These are phyloP conservation scores for Larimichthys polyactis DNA, from an alignment of 2,113 vertebrate genomes.

Conservation along the genomic window DNA sequence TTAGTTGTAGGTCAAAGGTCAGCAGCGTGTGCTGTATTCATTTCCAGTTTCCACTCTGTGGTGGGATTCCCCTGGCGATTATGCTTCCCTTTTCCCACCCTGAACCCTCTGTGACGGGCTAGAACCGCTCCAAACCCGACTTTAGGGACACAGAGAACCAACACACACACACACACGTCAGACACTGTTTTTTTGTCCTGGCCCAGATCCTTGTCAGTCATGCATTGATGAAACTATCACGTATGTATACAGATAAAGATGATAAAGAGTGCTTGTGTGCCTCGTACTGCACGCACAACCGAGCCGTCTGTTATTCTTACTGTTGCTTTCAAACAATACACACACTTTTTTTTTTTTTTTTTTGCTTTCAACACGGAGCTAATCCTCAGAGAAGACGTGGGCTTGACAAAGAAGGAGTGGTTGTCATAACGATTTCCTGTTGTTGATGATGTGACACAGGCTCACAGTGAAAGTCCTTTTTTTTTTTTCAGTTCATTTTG, in stretches of 20 bases:
- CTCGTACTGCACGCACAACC: constrained; percentile 5
- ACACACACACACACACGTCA: background rate
- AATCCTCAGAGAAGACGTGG: constrained; percentile 16
- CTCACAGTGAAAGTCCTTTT: background rate
- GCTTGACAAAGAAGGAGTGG: constrained; percentile 22
- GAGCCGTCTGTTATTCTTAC: background rate
- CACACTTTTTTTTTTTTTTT: constrained; percentile 3
- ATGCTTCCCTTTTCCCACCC: constrained; percentile 76
- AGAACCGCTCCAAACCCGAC: background rate
- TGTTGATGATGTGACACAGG: no score
- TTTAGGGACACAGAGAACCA: background rate
- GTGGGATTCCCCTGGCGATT: constrained; percentile 71
- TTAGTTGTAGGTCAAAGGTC: constrained; percentile 70
- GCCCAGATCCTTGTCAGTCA: constrained; percentile 8
- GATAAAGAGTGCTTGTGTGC: background rate
- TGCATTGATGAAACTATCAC: background rate
- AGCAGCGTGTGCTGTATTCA: constrained; percentile 68
- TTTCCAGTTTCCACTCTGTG: constrained; percentile 79
- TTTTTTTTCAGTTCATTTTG: background rate
- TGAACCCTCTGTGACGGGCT: constrained; percentile 8
- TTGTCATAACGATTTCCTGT: constrained; percentile 24
- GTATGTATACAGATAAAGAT: constrained; percentile 8
- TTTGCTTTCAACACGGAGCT: constrained; percentile 52
- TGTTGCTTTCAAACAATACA: background rate
- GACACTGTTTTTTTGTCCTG: constrained; percentile 5